Conservation (phyloP, 2,888 invertebrate species). For the Leptopilina syphax region DNA sequence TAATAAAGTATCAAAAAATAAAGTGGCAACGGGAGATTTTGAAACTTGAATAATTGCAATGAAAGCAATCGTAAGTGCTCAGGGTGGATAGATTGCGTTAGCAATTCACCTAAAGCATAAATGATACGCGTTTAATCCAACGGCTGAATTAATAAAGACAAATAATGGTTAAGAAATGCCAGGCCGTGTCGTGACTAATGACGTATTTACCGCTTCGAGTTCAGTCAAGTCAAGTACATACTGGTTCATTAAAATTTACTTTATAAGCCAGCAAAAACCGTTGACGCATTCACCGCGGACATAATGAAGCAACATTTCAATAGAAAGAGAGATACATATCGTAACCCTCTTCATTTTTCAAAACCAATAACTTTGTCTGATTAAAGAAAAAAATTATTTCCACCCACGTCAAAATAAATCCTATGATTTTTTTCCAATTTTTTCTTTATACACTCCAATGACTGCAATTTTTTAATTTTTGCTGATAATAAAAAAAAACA, state of each 20-base stretch:
- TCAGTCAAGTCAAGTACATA: constrained; percentile 63
- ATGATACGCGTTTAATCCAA: constrained; percentile 73
- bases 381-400: constrained; percentile 22
- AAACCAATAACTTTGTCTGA: constrained; percentile 18
- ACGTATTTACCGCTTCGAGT: constrained; percentile 72
- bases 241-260: constrained; percentile 75
- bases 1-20: no score
- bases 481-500: no score
- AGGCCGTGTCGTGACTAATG: constrained; percentile 69
- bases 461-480: no score
- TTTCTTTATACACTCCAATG: no score
- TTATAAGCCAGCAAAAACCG: constrained; percentile 68
- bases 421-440: no score
- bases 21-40: no score
- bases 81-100: constrained; percentile 68
- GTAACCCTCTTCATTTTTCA: constrained; percentile 52
- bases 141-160: constrained; percentile 72
- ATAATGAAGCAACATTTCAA: constrained; percentile 73
- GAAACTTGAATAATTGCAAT: neutral
- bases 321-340: constrained; percentile 59
- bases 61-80: neutral
- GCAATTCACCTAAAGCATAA: constrained; percentile 68
- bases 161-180: constrained; percentile 61
- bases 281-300: constrained; percentile 70
- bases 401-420: neutral